Evolutionary conservation across 2,888 invertebrate species (phyloP).

Genomic region (Apamea epomidion): DNA sequence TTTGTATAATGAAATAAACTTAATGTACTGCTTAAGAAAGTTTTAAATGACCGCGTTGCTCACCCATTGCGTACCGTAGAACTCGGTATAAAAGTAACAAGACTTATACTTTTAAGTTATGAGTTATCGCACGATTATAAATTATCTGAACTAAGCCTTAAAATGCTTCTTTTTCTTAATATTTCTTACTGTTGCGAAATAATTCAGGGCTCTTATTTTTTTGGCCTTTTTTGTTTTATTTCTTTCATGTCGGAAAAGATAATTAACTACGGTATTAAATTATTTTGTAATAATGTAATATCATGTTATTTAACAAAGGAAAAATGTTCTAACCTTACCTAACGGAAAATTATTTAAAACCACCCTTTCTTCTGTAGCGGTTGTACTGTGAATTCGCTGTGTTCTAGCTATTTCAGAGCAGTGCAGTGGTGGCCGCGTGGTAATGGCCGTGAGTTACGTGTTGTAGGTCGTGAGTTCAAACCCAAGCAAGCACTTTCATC

Average conservation of each 20-base stretch:
- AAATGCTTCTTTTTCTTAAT: background rate
- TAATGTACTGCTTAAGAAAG: background rate
- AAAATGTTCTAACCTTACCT: background rate
- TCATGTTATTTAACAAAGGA: background rate
- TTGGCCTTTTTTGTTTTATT: background rate
- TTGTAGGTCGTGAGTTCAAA: no score
- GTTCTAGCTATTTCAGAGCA: background rate
- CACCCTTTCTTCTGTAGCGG: background rate
- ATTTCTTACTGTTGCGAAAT: background rate
- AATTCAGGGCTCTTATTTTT: background rate
- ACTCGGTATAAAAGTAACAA: background rate
- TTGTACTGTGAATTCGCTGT: background rate
- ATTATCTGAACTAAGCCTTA: background rate
- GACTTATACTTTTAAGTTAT: background rate
- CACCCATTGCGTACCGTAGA: background rate
- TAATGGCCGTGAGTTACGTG: no score
- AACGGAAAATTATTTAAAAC: background rate
- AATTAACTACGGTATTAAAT: background rate
- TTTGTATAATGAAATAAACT: background rate
- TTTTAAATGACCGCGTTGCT: conserved; percentile 2
- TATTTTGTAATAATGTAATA: background rate
- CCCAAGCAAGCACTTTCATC: no score
- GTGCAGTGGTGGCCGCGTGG: no score
- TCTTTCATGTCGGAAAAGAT: background rate
- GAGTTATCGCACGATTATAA: background rate